A percentile compares a stretch with the other conserved stretches of the same genome.
Conservation (phyloP, 2,113 vertebrate species). For the Dascyllus trimaculatus region DNA sequence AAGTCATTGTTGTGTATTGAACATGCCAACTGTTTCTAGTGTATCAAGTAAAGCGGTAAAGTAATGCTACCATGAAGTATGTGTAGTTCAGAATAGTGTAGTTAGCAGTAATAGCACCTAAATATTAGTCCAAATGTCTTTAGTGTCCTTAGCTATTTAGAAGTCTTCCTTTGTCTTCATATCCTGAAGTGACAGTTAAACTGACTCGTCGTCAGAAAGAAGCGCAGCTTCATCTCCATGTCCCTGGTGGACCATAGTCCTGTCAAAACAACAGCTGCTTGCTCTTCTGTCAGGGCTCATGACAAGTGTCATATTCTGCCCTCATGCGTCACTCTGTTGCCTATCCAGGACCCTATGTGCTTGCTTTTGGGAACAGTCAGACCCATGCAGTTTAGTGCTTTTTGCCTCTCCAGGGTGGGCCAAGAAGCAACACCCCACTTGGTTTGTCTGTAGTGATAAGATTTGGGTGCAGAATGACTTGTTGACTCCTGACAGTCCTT, state of each 20-base stretch:
- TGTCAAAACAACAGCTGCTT: slow-evolving; percentile 73
- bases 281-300: slow-evolving; percentile 65
- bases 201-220: slow-evolving; percentile 50
- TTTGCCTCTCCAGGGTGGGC: slow-evolving; percentile 10
- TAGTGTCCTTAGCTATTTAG: slow-evolving; percentile 25
- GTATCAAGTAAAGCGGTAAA: slow-evolving; percentile 19
- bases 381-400: slow-evolving; percentile 40
- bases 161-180: slow-evolving; percentile 54
- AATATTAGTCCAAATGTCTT: slow-evolving; percentile 39
- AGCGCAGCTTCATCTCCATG: slow-evolving; percentile 38
- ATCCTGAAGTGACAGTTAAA: slow-evolving; percentile 60
- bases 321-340: slow-evolving; percentile 45
- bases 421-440: background rate
- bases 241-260: slow-evolving; percentile 45
- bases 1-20: slow-evolving; percentile 39
- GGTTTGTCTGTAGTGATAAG: slow-evolving; percentile 26
- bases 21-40: slow-evolving; percentile 17
- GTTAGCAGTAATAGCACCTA: slow-evolving; percentile 37
- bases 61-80: slow-evolving; percentile 16
- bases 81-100: slow-evolving; percentile 42
- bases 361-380: slow-evolving; percentile 59
- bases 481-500: slow-evolving; percentile 29
- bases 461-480: slow-evolving; percentile 13
- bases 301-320: slow-evolving; percentile 68
- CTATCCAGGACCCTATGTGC: slow-evolving; percentile 43